These are phyloP conservation scores for Distichodus sexfasciatus DNA, from an alignment of 2,797 vertebrate species.

Conservation along the genomic window DNA sequence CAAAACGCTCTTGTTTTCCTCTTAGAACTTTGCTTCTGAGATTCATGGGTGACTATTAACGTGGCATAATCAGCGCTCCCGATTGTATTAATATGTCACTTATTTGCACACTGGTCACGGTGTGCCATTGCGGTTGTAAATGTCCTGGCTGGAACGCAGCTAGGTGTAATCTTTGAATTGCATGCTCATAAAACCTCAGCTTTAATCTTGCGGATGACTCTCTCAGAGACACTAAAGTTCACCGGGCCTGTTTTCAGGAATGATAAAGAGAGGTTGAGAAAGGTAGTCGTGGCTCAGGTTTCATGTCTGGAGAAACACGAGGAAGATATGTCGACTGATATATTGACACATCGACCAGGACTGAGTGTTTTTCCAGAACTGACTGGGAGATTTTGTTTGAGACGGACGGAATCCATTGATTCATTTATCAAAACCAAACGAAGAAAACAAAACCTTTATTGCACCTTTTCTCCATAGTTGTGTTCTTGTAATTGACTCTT, in stretches of 20 bases:
- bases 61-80: slow-evolving; percentile 37
- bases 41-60: neutral
- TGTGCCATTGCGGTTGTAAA: slow-evolving; percentile 26
- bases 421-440: too few relatives aligned
- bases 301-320: neutral
- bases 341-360: too few relatives aligned
- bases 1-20: slow-evolving; percentile 23
- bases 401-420: too few relatives aligned
- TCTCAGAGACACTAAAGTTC: slow-evolving; percentile 34
- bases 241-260: slow-evolving; percentile 10
- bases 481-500: neutral
- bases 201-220: slow-evolving; percentile 28
- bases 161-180: slow-evolving; percentile 35
- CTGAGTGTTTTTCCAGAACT: too few relatives aligned
- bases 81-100: slow-evolving; percentile 40
- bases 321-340: neutral
- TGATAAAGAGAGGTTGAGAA: slow-evolving; percentile 9
- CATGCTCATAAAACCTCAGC: slow-evolving; percentile 34
- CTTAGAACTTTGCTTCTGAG: slow-evolving; percentile 45
- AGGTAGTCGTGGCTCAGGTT: slow-evolving; percentile 2
- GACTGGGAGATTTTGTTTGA: too few relatives aligned
- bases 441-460: neutral
- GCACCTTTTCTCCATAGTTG: neutral
- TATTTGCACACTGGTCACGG: slow-evolving; percentile 40
- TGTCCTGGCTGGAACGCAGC: slow-evolving; percentile 17